These are phyloP conservation scores for Eilema depressum DNA, from an alignment of 2,888 invertebrate genomes.

Conservation along the genomic window DNA sequence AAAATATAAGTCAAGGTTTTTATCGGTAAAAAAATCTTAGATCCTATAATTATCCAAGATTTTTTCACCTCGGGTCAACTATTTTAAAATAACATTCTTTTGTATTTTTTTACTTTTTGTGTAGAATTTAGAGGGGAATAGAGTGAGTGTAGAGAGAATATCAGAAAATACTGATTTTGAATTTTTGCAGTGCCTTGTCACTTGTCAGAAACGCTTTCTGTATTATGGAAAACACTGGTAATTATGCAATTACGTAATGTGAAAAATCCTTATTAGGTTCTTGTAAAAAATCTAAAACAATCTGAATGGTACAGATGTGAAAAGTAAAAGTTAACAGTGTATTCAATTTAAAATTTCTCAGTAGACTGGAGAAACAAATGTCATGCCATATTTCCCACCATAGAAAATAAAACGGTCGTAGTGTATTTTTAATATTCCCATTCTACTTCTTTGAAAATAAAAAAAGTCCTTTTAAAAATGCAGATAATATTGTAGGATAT, in stretches of 20 bases:
- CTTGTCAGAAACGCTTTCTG: not conserved
- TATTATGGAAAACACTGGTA: not conserved
- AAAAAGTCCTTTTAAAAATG: not conserved
- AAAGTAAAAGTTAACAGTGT: conserved; percentile 4
- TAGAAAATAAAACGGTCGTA: not conserved
- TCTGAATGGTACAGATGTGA: not conserved
- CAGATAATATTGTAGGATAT: not conserved
- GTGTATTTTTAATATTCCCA: not conserved
- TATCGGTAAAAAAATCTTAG: too few species aligned
- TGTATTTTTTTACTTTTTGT: too few species aligned
- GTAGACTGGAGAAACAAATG: not conserved
- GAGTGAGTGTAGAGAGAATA: too few species aligned
- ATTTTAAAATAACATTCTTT: too few species aligned
- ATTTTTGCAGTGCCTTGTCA: not conserved
- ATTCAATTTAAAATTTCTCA: conserved; percentile 6
- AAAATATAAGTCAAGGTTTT: too few species aligned
- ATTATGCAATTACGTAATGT: too few species aligned
- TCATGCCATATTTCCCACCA: conserved; percentile 8
- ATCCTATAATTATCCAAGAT: too few species aligned
- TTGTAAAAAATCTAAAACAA: not conserved
- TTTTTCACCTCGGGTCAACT: too few species aligned
- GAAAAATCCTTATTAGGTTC: not conserved
- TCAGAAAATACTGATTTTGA: too few species aligned
- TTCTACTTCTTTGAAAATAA: too few species aligned
- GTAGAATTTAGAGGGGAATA: too few species aligned